Base-by-base conservation (phyloP, 30 jellyfish, hydroid and myxozoan species). In the Turritopsis dohrnii region DNA sequence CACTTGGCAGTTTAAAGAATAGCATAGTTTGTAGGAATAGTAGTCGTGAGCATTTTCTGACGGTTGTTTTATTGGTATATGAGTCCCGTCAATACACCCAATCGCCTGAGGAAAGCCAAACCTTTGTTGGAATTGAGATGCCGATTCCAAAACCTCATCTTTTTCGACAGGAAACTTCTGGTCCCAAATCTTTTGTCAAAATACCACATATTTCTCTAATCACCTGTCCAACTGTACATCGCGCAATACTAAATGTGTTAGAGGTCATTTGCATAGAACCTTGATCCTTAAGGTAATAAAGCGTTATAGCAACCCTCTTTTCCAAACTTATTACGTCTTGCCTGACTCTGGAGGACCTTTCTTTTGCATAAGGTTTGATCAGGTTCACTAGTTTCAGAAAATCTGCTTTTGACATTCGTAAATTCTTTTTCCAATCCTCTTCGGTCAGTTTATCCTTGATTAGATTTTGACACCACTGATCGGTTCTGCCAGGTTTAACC, bases 81-180 rank as follows among this genome's bases (percentile, higher is more conserved):
- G 8, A 21, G 77, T 69, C 8, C 77, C 77, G 29, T 66, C 76
- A 21, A 66, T 66, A 17, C 76, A 66, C 16, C 76, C 13, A 73
- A 29, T 81, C 96, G 82, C 20, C 88, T 89, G 30, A 82, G 81
- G 29, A 17, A 66, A 66, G 8, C 76, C 76, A 66, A 66, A 66
- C 29, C 29, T 7, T 66, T 66, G 16, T 30, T 65, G 83, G 76
- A 79, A 29, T 29, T 84, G 85, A 18, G 69, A 24, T 71, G 65
- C 25, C n/a, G 81, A 83, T 26, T 71, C 41, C 83, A 71, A 71
- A 19, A 88, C 83, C 28, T 82, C 96, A 23, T 88, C 88, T 65
- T 82, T 66, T 53, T 77, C 84, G 26, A 84, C 31, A 29, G 82
- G 82, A 28, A 74, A 74, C 60, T 29, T 74, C 72, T 8, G 82